These are phyloP conservation scores for Venusia cambrica DNA, from an alignment of 2,888 invertebrate genomes.

Conservation along the genomic window DNA sequence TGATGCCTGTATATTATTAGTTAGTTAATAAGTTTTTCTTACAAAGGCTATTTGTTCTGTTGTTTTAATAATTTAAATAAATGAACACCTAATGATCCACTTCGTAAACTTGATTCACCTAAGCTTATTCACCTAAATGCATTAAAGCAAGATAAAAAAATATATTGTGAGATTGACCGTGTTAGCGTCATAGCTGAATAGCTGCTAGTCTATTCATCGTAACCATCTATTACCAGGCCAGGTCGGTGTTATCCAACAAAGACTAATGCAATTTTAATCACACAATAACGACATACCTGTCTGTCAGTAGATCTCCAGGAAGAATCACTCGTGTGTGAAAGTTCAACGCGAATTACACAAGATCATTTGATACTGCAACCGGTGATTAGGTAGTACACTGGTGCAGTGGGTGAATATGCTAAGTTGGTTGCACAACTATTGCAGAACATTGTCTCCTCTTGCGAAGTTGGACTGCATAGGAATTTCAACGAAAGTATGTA, in stretches of 20 bases:
- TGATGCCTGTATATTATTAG: no score
- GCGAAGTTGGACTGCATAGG: slow-evolving; percentile 11
- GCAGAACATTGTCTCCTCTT: slow-evolving; percentile 33
- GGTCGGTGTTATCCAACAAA: slow-evolving; percentile 26
- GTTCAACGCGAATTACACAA: slow-evolving; percentile 51
- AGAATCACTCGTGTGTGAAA: slow-evolving; percentile 43
- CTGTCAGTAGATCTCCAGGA: slow-evolving; percentile 28
- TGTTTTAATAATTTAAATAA: no score
- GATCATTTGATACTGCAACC: slow-evolving; percentile 49
- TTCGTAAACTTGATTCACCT: no score
- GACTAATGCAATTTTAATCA: slow-evolving; percentile 37
- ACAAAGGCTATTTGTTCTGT: no score
- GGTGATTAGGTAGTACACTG: slow-evolving; percentile 27
- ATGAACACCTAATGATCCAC: no score
- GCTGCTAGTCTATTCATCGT: slow-evolving; percentile 11
- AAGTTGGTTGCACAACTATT: slow-evolving; percentile 45
- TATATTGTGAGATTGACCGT: no score
- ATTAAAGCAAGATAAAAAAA: no score
- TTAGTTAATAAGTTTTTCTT: no score
- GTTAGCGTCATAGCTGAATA: no score
- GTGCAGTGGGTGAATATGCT: slow-evolving; percentile 48
- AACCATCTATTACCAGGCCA: slow-evolving; percentile 10
- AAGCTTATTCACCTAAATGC: no score
- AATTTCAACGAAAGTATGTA: slow-evolving; percentile 13
- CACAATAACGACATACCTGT: slow-evolving; percentile 18